Evolutionary conservation across 2,888 invertebrate species (phyloP).

Genomic region (Lithophane semibrunnea): DNA sequence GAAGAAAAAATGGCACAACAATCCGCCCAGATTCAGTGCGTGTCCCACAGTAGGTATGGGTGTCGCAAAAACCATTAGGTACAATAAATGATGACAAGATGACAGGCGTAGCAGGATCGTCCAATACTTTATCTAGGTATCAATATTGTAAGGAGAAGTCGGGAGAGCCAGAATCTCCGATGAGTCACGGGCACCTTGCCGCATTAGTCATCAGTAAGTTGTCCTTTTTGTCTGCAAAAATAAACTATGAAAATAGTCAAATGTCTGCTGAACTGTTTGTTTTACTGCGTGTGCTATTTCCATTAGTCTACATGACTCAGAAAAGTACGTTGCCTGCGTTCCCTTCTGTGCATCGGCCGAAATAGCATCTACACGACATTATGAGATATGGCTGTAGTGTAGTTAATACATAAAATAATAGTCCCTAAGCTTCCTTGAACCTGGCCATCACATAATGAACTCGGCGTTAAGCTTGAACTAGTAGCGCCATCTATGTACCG

Average conservation of each 20-base stretch:
- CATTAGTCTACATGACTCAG: constrained; percentile 21
- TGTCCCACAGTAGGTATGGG: no score
- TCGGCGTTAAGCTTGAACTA: background rate
- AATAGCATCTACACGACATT: background rate
- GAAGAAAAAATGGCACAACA: background rate
- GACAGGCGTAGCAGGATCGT: background rate
- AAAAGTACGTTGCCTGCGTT: background rate
- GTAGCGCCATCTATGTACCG: constrained; percentile 14
- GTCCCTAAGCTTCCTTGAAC: background rate
- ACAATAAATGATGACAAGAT: background rate
- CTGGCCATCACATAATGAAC: background rate
- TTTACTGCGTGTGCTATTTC: constrained; percentile 30
- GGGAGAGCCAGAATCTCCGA: constrained; percentile 8
- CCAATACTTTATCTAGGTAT: background rate
- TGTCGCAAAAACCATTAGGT: constrained; percentile 13
- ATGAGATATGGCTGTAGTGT: background rate
- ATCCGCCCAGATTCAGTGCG: no score
- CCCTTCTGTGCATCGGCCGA: background rate
- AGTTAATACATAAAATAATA: background rate
- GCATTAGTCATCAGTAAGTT: constrained; percentile 25
- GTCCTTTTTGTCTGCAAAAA: constrained; percentile 35
- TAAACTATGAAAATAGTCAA: constrained; percentile 27
- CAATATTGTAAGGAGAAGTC: background rate
- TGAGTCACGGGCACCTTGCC: constrained; percentile 24
- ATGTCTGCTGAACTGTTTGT: constrained; percentile 12